Base-by-base conservation (phyloP, 2,113 vertebrate species). In the Oryzias celebensis region DNA sequence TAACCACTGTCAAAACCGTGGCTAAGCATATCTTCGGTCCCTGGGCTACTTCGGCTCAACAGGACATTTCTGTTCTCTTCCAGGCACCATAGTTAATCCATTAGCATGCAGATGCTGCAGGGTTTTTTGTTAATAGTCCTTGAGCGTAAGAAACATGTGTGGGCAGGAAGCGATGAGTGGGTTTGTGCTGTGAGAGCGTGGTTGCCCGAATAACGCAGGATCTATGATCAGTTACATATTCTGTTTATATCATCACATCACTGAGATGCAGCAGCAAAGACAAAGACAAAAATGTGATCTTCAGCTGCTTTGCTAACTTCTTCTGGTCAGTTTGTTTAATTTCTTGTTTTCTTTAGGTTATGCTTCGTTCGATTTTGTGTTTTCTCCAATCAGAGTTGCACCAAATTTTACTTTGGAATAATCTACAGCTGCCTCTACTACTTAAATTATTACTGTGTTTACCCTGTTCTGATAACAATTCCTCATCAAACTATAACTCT, bases 81-180 rank as follows among this genome's bases (percentile, higher is more conserved):
- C 58, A 71, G 64, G 77, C 82, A 73, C 61, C 77, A 43, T 53
- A 77, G 73, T 64, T 81, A 86, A 68, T 61, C 62, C 60, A 85
- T 85, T 88, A 74, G 72, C 75, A 86, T 76, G 76, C 71, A 80
- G 60, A 70, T 69, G 63, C 83, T 65, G 84, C 74, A 80, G 73
- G 58, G 65, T 58, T 59, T 53, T 55, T 78, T 64, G 64, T 48
- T 73, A 65, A 62, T 41, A 68, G 63, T 71, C 60, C 55, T 68
- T 56, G 58, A 78, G 41, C 53, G 49, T 58, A 52, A 59, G 52
- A 80, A 57, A 74, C 17, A 66, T 48, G 20, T 48, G n/a, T 48
- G n/a, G n/a, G 47, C n/a, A 17, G 20, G 20, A 7, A n/a, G 8
- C n/a, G n/a, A 18, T 18, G 47, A 48, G 7, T 48, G 73, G 71